Evolutionary conservation across 2,888 invertebrate species (phyloP), one percentile per base, ranked within the genome.

Genomic region (Celastrina argiolus): DNA sequence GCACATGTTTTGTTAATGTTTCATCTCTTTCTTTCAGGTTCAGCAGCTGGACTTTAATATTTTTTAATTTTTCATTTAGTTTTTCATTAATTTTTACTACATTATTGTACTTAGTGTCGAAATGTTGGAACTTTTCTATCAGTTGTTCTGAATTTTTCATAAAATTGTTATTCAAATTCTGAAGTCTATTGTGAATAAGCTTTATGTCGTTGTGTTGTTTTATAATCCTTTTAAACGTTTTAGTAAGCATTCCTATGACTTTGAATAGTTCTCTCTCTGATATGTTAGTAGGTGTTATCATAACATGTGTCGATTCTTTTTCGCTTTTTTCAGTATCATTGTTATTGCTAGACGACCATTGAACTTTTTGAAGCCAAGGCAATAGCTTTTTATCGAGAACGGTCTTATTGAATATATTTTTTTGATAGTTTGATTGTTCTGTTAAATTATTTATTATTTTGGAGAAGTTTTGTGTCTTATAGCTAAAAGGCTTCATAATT

Each of bases 211-310:
- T 77, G 22, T 89, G 88, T 66, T 91, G 88, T 66, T 79, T 87
- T 78, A 84, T 87, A 8, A 88, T 83, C 66, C 84, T 90, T 67
- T 87, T 89, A 45, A 89, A 89, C 0, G 88, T 86, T 69, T 83
- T 88, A 0, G 89, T 85, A 1, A 91, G 70, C 80, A 88, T 85
- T 0, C 87, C 76, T 1, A 91, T 74, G 0, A 91, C 81, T 76
- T 87, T 90, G 0, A 88, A 74, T 1, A 91, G 70, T 7, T 85
- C 87, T 76, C 78, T 81, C 74, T 90, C 88, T 16, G 82, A 80
- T 0, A 88, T 76, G 2, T 79, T 73, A 68, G 81, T 84, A 36
- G 72, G 73, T 64, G 72, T 78, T 16, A n/a, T n/a, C n/a, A 74
- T 83, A 81, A 42, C 84, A 82, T 5, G 75, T 68, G 66, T 82